Evolutionary conservation across 2,113 vertebrate genomes (phyloP).

Genomic region (Bubo bubo): DNA sequence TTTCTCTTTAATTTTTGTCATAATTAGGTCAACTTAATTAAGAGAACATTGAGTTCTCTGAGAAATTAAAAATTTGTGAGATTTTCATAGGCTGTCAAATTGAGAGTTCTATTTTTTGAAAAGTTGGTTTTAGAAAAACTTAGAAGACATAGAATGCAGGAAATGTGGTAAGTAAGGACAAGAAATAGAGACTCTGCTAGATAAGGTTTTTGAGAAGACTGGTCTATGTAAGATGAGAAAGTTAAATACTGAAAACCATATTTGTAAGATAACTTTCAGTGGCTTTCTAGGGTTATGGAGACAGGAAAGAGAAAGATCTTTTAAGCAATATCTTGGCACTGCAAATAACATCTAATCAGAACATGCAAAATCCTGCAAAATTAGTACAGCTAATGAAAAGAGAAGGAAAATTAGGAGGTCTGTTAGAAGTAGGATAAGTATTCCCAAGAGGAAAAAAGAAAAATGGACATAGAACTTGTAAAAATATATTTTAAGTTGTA

Average conservation of each 20-base stretch:
- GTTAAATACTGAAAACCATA: background rate
- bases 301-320: background rate
- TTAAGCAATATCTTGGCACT: background rate
- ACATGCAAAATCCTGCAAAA: background rate
- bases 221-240: background rate
- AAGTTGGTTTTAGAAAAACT: background rate
- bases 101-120: background rate
- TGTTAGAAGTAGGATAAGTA: background rate
- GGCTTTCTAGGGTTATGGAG: background rate
- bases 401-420: background rate
- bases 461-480: background rate
- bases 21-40: constrained; percentile 2
- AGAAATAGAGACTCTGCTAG: background rate
- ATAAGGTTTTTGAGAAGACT: background rate
- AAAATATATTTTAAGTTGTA: background rate
- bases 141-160: background rate
- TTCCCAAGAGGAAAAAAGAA: background rate
- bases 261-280: background rate
- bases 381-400: background rate
- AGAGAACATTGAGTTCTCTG: background rate
- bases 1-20: background rate
- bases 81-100: background rate
- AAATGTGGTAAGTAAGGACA: background rate
- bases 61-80: background rate
- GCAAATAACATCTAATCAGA: background rate